These are phyloP conservation scores for Halichoeres trimaculatus DNA, from an alignment of 2,113 vertebrate species.

Conservation along the genomic window DNA sequence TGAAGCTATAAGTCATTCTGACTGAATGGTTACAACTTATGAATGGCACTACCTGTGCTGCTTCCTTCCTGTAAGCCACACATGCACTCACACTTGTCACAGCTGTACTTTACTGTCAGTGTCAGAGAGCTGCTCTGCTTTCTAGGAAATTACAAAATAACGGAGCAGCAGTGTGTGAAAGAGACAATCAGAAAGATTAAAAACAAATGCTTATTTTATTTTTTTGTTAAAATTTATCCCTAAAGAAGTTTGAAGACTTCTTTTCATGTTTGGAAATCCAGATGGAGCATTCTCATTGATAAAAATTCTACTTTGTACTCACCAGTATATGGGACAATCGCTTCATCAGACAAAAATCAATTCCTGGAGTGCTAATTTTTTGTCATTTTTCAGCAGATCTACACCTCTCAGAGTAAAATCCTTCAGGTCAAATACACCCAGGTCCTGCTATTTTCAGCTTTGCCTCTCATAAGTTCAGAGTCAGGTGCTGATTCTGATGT, in stretches of 20 bases:
- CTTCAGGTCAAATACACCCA: conserved; percentile 21
- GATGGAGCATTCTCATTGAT: background rate
- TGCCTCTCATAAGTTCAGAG: conserved; percentile 22
- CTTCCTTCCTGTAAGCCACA: background rate
- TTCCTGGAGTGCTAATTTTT: too few species aligned
- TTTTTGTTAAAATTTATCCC: background rate
- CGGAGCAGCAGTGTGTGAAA: background rate
- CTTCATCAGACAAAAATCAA: too few species aligned
- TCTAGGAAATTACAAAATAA: conserved; percentile 20
- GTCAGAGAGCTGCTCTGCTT: background rate
- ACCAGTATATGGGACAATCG: too few species aligned
- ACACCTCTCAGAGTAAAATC: conserved; percentile 1
- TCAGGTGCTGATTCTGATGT: conserved; percentile 35
- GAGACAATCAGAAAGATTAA: conserved; percentile 18
- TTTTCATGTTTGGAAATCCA: background rate
- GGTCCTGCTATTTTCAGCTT: conserved; percentile 26
- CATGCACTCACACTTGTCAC: background rate
- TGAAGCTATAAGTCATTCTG: conserved; percentile 33
- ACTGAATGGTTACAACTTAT: conserved; percentile 24
- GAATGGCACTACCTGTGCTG: conserved; percentile 1
- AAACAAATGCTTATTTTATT: conserved; percentile 15
- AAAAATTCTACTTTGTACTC: too few species aligned
- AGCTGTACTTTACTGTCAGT: background rate
- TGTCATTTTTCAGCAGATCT: background rate
- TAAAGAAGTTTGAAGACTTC: too few species aligned